A percentile compares a stretch with the other conserved stretches of the same genome.
Conservation (phyloP, 2,113 vertebrate species). For the Pygoscelis adeliae region DNA sequence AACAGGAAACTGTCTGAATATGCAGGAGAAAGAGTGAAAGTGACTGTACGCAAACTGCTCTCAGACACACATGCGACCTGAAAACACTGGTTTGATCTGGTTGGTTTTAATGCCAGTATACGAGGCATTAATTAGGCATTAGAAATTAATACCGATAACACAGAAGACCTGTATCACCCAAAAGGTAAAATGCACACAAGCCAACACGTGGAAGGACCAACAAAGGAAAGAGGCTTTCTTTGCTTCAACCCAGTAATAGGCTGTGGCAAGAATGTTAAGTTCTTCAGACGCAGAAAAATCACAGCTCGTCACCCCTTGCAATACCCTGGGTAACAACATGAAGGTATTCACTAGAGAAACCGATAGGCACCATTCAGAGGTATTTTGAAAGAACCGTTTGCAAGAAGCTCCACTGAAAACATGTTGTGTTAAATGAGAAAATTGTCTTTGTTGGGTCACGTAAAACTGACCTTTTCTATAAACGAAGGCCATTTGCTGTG, state of each 20-base stretch:
- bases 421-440: neutral
- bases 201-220: neutral
- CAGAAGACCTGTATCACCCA: neutral
- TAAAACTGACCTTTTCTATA: neutral
- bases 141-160: neutral
- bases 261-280: neutral
- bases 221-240: conserved; percentile 10
- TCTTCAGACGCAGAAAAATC: conserved; percentile 40
- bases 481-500: neutral
- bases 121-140: neutral
- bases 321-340: neutral
- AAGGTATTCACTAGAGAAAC: neutral
- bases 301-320: conserved; percentile 5
- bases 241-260: conserved; percentile 26
- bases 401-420: neutral
- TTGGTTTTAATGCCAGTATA: neutral
- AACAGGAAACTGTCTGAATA: neutral
- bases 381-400: neutral
- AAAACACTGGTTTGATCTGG: neutral
- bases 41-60: neutral
- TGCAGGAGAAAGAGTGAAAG: neutral
- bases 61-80: neutral
- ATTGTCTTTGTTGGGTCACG: neutral
- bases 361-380: neutral
- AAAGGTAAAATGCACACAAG: conserved; percentile 10